Conservation (phyloP, 2,113 vertebrate species). For the Prunella fulvescens region DNA sequence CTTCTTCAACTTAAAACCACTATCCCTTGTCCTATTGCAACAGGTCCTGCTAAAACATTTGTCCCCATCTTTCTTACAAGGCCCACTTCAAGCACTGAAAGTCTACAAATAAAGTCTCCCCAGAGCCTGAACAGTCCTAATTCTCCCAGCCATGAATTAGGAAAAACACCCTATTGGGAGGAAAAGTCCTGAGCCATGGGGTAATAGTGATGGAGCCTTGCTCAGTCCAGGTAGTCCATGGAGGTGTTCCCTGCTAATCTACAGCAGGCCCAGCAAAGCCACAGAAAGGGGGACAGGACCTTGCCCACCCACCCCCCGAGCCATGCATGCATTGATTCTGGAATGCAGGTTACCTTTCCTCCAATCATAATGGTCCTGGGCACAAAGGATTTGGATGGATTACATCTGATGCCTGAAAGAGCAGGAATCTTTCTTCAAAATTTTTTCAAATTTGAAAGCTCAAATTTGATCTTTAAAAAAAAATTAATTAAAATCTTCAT, state of each 20-base stretch:
- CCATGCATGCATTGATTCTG: rapidly evolving
- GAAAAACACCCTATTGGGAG: background rate
- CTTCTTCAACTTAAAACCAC: background rate
- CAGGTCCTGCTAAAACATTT: background rate
- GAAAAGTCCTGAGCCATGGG: background rate
- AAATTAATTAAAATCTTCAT: background rate
- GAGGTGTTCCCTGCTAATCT: background rate
- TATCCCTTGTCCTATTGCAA: background rate
- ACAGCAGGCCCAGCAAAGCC: background rate
- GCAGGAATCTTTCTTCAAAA: background rate
- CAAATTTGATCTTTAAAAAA: background rate
- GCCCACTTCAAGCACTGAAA: background rate
- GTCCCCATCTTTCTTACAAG: background rate
- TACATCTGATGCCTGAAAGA: slow-evolving; percentile 83
- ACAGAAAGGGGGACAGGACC: background rate
- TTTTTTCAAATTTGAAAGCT: background rate
- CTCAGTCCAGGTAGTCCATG: background rate
- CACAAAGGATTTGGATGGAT: slow-evolving; percentile 80
- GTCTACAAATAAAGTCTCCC: background rate
- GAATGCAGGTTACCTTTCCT: slow-evolving; percentile 75
- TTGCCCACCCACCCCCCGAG: background rate
- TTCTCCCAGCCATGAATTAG: background rate
- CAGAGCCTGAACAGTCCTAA: background rate
- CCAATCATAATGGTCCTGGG: slow-evolving; percentile 88
- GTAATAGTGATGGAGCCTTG: background rate